Evolutionary conservation across 2,113 vertebrate species (phyloP).

Genomic region (Equus quagga): DNA sequence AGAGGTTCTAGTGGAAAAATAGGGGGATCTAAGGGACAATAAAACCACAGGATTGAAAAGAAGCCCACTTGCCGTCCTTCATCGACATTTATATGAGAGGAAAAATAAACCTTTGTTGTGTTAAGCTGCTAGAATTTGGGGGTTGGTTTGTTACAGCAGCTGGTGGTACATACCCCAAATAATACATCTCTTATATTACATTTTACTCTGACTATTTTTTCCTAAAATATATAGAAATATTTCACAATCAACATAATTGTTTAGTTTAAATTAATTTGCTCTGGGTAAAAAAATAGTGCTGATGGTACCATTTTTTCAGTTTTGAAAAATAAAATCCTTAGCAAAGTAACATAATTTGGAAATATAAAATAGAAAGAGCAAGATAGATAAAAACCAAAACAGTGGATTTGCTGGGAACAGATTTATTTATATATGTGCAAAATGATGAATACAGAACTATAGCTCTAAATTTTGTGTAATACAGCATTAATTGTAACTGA

Average conservation of each 20-base stretch:
- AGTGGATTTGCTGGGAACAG: not conserved
- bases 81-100: not conserved
- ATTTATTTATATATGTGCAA: not conserved
- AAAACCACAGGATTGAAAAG: not conserved
- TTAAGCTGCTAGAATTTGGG: not conserved
- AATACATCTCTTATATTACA: not conserved
- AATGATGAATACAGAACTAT: not conserved
- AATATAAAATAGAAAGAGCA: not conserved
- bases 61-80: not conserved
- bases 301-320: not conserved
- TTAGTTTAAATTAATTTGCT: not conserved
- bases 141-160: not conserved
- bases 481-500: conserved; percentile 58
- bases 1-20: not conserved
- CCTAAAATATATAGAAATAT: not conserved
- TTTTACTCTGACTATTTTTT: not conserved
- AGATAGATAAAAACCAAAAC: not conserved
- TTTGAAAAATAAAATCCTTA: not conserved
- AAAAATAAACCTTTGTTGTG: not conserved
- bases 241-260: not conserved
- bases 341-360: not conserved
- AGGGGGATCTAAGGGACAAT: not conserved
- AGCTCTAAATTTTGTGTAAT: not conserved
- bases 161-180: not conserved
- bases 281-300: not conserved